Conservation (phyloP, 2,113 vertebrate genomes). For the Cebidichthys violaceus region DNA sequence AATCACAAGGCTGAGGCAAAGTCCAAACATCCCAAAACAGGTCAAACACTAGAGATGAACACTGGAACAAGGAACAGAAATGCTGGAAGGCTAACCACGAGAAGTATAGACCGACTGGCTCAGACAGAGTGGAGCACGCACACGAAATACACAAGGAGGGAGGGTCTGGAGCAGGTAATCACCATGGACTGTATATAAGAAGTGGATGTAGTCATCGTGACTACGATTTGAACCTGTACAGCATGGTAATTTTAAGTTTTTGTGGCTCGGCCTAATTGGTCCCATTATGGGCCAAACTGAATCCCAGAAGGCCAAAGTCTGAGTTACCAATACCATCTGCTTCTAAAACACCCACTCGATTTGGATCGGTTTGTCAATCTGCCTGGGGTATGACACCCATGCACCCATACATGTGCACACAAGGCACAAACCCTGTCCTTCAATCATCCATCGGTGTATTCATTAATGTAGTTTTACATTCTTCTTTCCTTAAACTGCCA, state of each 20-base stretch:
- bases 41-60: too few species aligned
- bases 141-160: too few species aligned
- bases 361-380: slow-evolving; percentile 40
- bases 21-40: too few species aligned
- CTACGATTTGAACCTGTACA: slow-evolving; percentile 34
- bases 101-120: too few species aligned
- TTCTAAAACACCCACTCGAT: slow-evolving; percentile 53
- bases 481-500: background rate
- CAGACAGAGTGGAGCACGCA: too few species aligned
- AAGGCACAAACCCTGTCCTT: slow-evolving; percentile 21
- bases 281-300: slow-evolving; percentile 47
- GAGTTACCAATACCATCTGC: slow-evolving; percentile 60
- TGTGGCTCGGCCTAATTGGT: slow-evolving; percentile 57
- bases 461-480: background rate
- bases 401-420: background rate
- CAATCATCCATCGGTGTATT: slow-evolving; percentile 13
- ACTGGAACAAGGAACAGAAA: too few species aligned
- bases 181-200: too few species aligned
- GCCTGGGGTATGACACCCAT: slow-evolving; percentile 28
- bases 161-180: too few species aligned
- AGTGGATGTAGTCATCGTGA: too few species aligned
- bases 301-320: slow-evolving; percentile 48
- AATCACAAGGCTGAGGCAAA: too few species aligned
- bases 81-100: too few species aligned
- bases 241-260: slow-evolving; percentile 41